Evolutionary conservation across 2,888 invertebrate species (phyloP).

Genomic region (Globia sparganii): DNA sequence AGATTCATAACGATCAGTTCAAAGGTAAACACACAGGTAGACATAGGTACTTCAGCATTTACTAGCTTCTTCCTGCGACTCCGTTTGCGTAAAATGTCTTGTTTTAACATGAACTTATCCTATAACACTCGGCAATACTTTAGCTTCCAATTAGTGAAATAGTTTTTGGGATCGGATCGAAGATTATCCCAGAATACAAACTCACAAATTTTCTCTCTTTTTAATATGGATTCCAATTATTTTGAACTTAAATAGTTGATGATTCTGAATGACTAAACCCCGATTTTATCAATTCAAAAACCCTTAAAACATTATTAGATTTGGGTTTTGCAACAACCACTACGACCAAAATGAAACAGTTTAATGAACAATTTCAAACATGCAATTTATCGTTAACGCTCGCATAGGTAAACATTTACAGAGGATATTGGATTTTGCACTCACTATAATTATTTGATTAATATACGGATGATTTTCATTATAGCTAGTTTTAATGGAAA

Average conservation of each 20-base stretch:
- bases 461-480: slow-evolving; percentile 11
- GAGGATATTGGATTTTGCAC: slow-evolving; percentile 23
- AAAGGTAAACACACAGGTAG: neutral
- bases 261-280: neutral
- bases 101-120: neutral
- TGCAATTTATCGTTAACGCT: slow-evolving; percentile 22
- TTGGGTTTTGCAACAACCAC: no score
- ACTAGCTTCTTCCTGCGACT: neutral
- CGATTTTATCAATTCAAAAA: neutral
- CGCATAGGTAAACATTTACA: slow-evolving; percentile 16
- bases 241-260: neutral
- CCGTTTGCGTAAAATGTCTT: no score
- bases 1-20: neutral
- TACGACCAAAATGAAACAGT: slow-evolving; percentile 11
- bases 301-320: neutral
- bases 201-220: no score
- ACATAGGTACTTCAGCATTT: neutral
- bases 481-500: slow-evolving; percentile 13
- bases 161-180: neutral
- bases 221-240: neutral
- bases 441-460: slow-evolving; percentile 19
- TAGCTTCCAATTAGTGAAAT: no score
- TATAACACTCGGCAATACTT: no score
- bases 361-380: slow-evolving; percentile 16
- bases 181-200: no score